Evolutionary conservation across 2,113 vertebrate species (phyloP).

Genomic region (Caloenas nicobarica): DNA sequence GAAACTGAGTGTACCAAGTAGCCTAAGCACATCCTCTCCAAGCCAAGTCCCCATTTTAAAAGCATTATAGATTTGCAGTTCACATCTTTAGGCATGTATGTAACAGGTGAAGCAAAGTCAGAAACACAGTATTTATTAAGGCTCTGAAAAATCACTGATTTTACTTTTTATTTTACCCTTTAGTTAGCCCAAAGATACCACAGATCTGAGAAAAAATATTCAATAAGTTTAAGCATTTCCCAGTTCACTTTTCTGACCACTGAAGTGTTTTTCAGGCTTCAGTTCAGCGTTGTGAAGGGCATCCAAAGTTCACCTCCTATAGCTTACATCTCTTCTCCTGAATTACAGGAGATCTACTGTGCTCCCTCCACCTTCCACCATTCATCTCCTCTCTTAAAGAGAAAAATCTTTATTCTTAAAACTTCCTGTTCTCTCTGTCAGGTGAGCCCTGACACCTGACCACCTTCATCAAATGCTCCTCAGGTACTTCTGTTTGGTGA

Average conservation of each 20-base stretch:
- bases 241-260: background rate
- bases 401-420: background rate
- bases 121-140: background rate
- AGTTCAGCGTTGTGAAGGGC: background rate
- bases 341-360: background rate
- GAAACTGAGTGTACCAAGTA: background rate
- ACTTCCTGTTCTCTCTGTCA: background rate
- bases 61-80: background rate
- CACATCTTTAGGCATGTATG: background rate
- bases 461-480: background rate
- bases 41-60: background rate
- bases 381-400: background rate
- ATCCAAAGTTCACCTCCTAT: background rate
- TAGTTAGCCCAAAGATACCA: background rate
- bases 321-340: background rate
- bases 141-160: background rate
- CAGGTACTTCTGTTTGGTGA: background rate
- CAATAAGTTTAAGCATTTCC: background rate
- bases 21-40: background rate
- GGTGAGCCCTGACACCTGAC: background rate
- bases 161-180: background rate
- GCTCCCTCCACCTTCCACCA: fast-evolving
- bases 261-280: background rate
- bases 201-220: background rate
- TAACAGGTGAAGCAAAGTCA: background rate